These are phyloP conservation scores for Lumbricus terrestris DNA, from an alignment of 2,888 invertebrate species.

Conservation along the genomic window DNA sequence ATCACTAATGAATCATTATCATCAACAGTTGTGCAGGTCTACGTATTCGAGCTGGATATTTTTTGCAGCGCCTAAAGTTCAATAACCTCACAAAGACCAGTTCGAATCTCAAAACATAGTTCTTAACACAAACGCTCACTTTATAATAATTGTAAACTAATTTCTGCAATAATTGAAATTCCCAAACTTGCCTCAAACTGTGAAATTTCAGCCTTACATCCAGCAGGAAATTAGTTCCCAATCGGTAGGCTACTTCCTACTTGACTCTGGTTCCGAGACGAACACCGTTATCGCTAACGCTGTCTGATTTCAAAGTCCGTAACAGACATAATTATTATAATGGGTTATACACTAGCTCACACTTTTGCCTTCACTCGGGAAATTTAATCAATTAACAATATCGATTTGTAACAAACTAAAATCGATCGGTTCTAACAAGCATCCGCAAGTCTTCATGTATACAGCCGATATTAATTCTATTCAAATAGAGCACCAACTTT, in stretches of 20 bases:
- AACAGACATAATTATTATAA: background rate
- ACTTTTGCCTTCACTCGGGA: background rate
- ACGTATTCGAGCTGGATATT: too few species aligned
- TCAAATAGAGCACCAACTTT: background rate
- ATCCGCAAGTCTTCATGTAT: background rate
- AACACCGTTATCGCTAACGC: background rate
- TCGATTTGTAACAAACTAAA: background rate
- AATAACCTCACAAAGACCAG: too few species aligned
- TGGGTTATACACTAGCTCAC: background rate
- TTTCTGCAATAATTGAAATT: background rate
- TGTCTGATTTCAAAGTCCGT: background rate
- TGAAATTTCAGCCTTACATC: background rate
- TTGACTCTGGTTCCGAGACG: background rate
- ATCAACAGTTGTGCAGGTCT: too few species aligned
- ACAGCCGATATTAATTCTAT: too few species aligned
- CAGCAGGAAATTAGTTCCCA: background rate
- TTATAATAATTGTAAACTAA: background rate
- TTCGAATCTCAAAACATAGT: background rate
- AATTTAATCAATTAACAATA: background rate
- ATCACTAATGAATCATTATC: too few species aligned
- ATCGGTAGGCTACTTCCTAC: background rate
- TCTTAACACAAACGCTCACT: background rate
- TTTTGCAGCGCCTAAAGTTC: too few species aligned
- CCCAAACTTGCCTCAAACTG: background rate
- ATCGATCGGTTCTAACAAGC: background rate